Percentiles rank a stretch among this genome's conserved stretches.
Evolutionary conservation across 2,113 vertebrate species (phyloP).

Genomic region (Vulpes ferrilata): DNA sequence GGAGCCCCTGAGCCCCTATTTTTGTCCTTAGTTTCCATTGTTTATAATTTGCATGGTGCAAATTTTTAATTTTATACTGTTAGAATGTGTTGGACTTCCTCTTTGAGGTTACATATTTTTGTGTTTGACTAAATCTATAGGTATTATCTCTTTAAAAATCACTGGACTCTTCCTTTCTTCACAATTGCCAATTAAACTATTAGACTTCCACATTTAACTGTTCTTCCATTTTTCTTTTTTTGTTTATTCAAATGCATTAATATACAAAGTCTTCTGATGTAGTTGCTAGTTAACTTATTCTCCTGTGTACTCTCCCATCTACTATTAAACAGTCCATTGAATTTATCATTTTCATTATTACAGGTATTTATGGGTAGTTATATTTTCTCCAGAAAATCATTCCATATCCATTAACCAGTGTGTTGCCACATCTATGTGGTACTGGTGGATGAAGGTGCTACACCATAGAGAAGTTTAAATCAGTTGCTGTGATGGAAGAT

Average conservation of each 20-base stretch:
- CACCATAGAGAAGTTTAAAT: not conserved
- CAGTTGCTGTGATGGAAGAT: not conserved
- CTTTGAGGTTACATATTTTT: not conserved
- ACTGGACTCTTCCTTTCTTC: not conserved
- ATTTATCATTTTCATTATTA: not conserved
- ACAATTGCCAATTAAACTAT: not conserved
- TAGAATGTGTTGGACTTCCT: not conserved
- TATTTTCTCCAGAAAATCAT: not conserved
- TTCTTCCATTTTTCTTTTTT: not conserved
- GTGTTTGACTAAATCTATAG: not conserved
- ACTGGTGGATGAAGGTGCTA: not conserved
- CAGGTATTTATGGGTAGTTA: not conserved
- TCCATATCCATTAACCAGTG: not conserved
- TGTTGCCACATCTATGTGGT: not conserved
- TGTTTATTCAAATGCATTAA: not conserved
- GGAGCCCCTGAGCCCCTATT: not conserved
- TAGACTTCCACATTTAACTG: not conserved
- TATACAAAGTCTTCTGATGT: not conserved
- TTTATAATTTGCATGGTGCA: not conserved
- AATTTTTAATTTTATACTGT: not conserved
- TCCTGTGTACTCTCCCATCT: not conserved
- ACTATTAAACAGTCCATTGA: not conserved
- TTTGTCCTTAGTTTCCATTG: not conserved
- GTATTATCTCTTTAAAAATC: not conserved
- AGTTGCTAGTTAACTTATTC: not conserved